These are phyloP conservation scores for Drosophila nasuta DNA, from an alignment of 1,140 invertebrate species.

Conservation along the genomic window DNA sequence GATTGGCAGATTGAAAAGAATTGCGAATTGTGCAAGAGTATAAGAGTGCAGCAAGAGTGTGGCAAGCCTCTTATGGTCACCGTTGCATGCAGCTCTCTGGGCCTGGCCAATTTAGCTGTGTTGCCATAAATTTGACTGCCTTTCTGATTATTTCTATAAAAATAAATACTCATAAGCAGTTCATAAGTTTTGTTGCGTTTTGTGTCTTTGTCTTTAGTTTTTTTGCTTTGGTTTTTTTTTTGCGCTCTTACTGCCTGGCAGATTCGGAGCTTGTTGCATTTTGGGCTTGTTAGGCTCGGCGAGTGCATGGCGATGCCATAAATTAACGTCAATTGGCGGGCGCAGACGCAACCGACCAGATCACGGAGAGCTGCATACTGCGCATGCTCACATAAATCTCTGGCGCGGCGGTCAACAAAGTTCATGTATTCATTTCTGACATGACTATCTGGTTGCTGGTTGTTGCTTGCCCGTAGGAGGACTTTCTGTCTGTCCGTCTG, in stretches of 20 bases:
- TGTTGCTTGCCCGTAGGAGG: constrained; percentile 14
- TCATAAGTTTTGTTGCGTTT: constrained; percentile 68
- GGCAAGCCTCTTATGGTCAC: constrained; percentile 6
- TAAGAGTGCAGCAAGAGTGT: not conserved
- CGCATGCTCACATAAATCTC: constrained; percentile 79
- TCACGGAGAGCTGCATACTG: constrained; percentile 30
- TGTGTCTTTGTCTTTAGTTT: constrained; percentile 50
- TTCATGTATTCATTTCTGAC: constrained; percentile 82
- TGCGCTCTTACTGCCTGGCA: constrained; percentile 34
- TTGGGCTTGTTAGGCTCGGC: constrained; percentile 57
- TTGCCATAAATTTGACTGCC: constrained; percentile 74
- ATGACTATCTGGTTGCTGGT: constrained; percentile 50
- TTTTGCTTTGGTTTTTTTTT: not conserved
- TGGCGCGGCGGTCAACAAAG: constrained; percentile 70
- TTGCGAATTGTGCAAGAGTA: constrained; percentile 33
- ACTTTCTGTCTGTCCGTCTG: constrained; percentile 3
- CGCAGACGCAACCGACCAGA: constrained; percentile 36
- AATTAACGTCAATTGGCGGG: constrained; percentile 79
- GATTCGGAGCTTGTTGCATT: constrained; percentile 40
- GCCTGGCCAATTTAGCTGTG: constrained; percentile 25
- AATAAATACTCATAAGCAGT: constrained; percentile 82
- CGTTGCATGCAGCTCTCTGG: not conserved
- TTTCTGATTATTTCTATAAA: constrained; percentile 79
- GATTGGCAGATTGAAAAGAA: constrained; percentile 27
- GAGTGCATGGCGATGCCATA: constrained; percentile 73